Conservation (phyloP, 2,113 vertebrate species). For the Thunnus maccoyii region DNA sequence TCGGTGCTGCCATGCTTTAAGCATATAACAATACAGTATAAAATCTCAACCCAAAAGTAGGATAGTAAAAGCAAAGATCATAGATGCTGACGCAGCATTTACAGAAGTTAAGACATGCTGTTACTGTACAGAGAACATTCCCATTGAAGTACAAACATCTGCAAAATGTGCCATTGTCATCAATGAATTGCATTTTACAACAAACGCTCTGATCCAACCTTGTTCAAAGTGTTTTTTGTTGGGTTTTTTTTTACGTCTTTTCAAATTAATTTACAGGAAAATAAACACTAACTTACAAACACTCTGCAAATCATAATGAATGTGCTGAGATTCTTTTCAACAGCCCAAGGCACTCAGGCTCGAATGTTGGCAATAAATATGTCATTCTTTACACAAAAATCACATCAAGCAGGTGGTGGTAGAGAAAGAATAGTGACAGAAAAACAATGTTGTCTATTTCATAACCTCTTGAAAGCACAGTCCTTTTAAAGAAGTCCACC, state of each 20-base stretch:
- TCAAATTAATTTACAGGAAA: conserved; percentile 72
- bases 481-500: conserved; percentile 63
- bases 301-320: conserved; percentile 81
- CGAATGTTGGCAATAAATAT: conserved; percentile 87
- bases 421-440: conserved; percentile 73
- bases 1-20: conserved; percentile 87
- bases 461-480: conserved; percentile 55
- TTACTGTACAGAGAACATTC: conserved; percentile 85
- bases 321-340: conserved; percentile 79
- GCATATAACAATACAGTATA: conserved; percentile 88
- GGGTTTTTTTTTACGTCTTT: conserved; percentile 28
- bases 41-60: conserved; percentile 83
- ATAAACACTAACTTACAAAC: conserved; percentile 72
- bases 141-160: conserved; percentile 82
- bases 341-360: conserved; percentile 92
- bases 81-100: conserved; percentile 84
- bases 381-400: conserved; percentile 74
- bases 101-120: conserved; percentile 86
- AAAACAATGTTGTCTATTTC: conserved; percentile 59
- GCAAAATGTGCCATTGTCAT: conserved; percentile 71
- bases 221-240: conserved; percentile 45
- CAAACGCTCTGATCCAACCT: conserved; percentile 44
- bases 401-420: conserved; percentile 79
- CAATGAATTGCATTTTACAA: conserved; percentile 70
- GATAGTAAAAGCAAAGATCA: conserved; percentile 83